A percentile compares a stretch with the other conserved stretches of the same genome.
These are phyloP conservation scores for Hirundo rustica DNA, from an alignment of 2,797 vertebrate species.

Conservation along the genomic window DNA sequence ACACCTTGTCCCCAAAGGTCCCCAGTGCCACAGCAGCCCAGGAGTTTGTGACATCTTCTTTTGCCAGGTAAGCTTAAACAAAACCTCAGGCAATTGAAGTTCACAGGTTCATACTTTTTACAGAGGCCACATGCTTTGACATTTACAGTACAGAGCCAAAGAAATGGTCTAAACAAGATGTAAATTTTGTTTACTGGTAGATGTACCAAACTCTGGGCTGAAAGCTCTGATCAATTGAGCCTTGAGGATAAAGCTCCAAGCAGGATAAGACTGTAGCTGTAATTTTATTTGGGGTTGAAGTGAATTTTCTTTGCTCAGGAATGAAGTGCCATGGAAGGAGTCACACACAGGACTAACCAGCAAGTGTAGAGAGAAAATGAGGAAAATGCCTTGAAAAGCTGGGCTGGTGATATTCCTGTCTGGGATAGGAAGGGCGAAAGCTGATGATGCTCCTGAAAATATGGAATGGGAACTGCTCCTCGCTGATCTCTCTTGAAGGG, in stretches of 20 bases:
- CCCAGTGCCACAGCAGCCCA: neutral
- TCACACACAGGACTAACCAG: fast-evolving
- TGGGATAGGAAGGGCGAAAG: neutral
- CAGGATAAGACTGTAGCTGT: neutral
- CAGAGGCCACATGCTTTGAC: neutral
- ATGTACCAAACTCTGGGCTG: neutral
- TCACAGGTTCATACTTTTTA: neutral
- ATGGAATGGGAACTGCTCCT: neutral
- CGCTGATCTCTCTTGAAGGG: fast-evolving
- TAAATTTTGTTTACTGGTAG: neutral
- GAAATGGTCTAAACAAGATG: neutral
- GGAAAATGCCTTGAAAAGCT: neutral
- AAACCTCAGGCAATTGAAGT: neutral
- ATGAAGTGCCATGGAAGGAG: neutral
- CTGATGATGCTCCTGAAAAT: neutral
- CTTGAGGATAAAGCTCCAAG: neutral
- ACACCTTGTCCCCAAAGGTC: neutral
- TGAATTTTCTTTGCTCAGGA: neutral
- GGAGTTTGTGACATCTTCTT: neutral
- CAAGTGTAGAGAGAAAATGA: neutral
- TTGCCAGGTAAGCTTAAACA: neutral
- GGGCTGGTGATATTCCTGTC: neutral
- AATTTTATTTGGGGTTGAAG: neutral
- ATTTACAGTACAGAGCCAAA: neutral
- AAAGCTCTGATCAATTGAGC: neutral